A percentile compares a stretch with the other conserved stretches of the same genome.
Evolutionary conservation across 2,888 invertebrate genomes (phyloP).

Genomic region (Drosophila demipolita): DNA sequence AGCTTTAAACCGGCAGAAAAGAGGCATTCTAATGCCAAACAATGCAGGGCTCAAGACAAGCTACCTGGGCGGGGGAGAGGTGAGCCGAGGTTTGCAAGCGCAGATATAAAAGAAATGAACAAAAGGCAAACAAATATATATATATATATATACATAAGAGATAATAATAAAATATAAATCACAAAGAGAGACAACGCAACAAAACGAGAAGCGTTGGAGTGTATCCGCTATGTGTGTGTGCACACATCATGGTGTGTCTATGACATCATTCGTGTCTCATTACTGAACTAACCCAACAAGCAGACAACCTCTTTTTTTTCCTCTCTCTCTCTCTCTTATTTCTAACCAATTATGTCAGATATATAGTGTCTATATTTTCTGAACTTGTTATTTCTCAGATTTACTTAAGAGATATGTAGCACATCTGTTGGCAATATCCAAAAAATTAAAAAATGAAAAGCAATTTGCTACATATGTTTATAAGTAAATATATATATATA

Average conservation of each 20-base stretch:
- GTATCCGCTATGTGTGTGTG: conserved; percentile 42
- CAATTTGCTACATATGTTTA: conserved; percentile 30
- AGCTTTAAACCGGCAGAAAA: conserved; percentile 46
- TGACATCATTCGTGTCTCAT: conserved; percentile 65
- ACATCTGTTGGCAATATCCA: conserved; percentile 59
- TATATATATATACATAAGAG: conserved; percentile 32
- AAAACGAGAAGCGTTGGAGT: conserved; percentile 65
- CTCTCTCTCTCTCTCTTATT: background rate
- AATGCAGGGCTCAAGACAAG: conserved; percentile 40
- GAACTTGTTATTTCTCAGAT: conserved; percentile 35
- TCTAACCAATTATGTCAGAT: conserved; percentile 37
- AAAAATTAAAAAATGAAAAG: background rate
- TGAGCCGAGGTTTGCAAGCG: conserved; percentile 6
- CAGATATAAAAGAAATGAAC: conserved; percentile 24
- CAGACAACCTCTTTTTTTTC: conserved; percentile 16
- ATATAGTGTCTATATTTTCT: conserved; percentile 13
- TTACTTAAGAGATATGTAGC: conserved; percentile 33
- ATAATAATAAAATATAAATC: conserved; percentile 65
- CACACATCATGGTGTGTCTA: background rate
- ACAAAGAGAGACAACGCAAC: conserved; percentile 36
- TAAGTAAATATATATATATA: background rate
- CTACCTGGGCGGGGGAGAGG: conserved; percentile 1
- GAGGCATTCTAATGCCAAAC: conserved; percentile 73
- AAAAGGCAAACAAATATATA: conserved; percentile 14
- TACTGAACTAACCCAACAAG: conserved; percentile 37